Base-by-base conservation (phyloP, 2,888 invertebrate genomes). In the Urechis unicinctus region DNA sequence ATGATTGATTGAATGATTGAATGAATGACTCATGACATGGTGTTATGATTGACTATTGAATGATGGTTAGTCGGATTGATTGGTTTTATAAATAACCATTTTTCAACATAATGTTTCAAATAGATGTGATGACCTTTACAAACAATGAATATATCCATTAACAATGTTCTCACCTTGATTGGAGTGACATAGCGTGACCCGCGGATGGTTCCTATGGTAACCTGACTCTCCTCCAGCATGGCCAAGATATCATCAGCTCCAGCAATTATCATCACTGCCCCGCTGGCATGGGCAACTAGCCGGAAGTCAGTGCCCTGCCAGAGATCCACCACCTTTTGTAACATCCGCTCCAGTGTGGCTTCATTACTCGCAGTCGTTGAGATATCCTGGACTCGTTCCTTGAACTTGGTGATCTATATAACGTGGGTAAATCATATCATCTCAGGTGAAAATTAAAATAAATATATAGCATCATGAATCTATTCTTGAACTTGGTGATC, bases 351-450 rank as follows among this genome's bases (percentile, higher is more conserved):
- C 52, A 78, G 61, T 13, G 77, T 76, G 22, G 74, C 75, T 60
- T 78, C 78, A 63, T 78, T 78, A 52, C 73, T 74, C 52, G 78
- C 78, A 26, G 71, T 73, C 2, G 74, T 74, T 17, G 77, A 74
- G 55, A 77, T 75, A 57, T 78, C 78, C 60, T 77, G 75, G 25
- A 78, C 77, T 59, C 69, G 72, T 51, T 76, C 75, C 52, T 74
- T 76, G 58, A 74, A 70, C 55, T 71, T 72, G 61, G 72, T 71
- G 31, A 78, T 74, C 76, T 78, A 58, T 1, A 58, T 13, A 2
- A 47, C 5, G 22, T 2, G 36, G 1, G 22, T 28, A 25, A 25
- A 21, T 25, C 28, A 26, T 9, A 48, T 21, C 3, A 47, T 6
- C 6, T 45, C n/a, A n/a, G n/a, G n/a, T n/a, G n/a, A n/a, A n/a